Base-by-base conservation (phyloP, 2,888 invertebrate genomes). In the Xestoiulus laeticollis region DNA sequence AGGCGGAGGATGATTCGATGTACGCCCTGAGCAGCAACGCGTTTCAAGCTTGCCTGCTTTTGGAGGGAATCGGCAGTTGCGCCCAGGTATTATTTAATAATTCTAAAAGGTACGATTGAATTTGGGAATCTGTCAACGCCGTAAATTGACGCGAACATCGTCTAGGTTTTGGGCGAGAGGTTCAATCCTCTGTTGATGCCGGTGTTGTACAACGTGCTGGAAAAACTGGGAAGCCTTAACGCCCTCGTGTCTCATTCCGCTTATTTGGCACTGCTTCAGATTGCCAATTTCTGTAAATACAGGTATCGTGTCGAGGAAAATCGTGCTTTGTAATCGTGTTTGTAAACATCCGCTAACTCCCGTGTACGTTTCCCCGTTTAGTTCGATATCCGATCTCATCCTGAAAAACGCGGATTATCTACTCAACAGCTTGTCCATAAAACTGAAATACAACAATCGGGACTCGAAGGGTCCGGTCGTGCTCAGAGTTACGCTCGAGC, bases 21-120 rank as follows among this genome's bases (percentile, higher is more conserved):
- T 19, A 22, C 19, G 82, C 10, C 14, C 38, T 87, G 14, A 43
- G 48, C 26, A 43, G 78, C 43, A 88, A 88, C 48, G 88, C 84
- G 0, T 26, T 38, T 19, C 53, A 48, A 32, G n/a, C 85, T 14
- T 85, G 85, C 78, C 48, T 88, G 1, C 26, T 84, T 22, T 43
- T 88, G 38, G 88, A 88, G 30, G 88, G 88, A 26, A 43, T 88
- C 2, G 68, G 53, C 22, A 85, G 30, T 44, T 88, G 88, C 26
- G 53, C 88, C 1, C 53, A 85, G 88, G 88, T 85, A 59, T 1
- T 30, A 16, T 78, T n/a, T 44, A 86, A 4, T 33, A 86, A 86
- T 48, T 44, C 43, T 5, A 43, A 43, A 8, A n/a, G n/a, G n/a
- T n/a, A n/a, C n/a, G n/a, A n/a, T n/a, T n/a, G n/a, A n/a, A n/a